Evolutionary conservation across 2,113 vertebrate genomes (phyloP).

Genomic region (Nicator chloris): DNA sequence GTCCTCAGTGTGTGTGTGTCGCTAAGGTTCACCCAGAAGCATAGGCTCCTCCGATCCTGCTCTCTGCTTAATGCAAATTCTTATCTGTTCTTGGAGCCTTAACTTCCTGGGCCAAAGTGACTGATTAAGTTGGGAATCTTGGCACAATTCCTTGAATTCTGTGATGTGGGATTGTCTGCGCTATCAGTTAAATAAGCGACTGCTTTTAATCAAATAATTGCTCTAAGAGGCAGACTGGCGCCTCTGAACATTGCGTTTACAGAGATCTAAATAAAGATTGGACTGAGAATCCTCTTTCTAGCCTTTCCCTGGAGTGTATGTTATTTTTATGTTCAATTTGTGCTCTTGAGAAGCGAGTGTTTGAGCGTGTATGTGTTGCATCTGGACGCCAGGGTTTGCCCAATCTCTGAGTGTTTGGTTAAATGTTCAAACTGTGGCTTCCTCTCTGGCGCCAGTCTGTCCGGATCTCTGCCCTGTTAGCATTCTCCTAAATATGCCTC

Average conservation of each 20-base stretch:
- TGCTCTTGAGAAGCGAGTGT: constrained; percentile 25
- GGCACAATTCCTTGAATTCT: constrained; percentile 23
- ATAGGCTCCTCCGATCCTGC: neutral
- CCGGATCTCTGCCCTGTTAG: constrained; percentile 93
- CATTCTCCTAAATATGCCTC: constrained; percentile 90
- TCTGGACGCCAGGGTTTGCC: constrained; percentile 94
- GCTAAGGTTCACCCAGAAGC: neutral
- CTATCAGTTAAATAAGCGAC: constrained; percentile 64
- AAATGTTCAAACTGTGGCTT: constrained; percentile 97
- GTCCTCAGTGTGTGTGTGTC: neutral
- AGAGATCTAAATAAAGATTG: constrained; percentile 81
- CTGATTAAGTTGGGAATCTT: constrained; percentile 35
- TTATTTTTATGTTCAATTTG: constrained; percentile 66
- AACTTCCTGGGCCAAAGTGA: neutral
- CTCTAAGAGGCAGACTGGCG: constrained; percentile 83
- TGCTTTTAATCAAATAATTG: constrained; percentile 84
- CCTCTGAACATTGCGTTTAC: constrained; percentile 76
- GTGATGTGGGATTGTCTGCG: constrained; percentile 61
- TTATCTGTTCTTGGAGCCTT: constrained; percentile 12
- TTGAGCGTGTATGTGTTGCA: constrained; percentile 76
- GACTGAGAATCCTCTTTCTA: constrained; percentile 58
- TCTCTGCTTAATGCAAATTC: constrained; percentile 26
- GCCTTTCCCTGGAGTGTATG: constrained; percentile 39
- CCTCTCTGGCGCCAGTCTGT: constrained; percentile 97
- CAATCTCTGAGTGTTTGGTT: constrained; percentile 94